Percentiles rank a stretch among this genome's conserved stretches.
phyloP scores from a whole-genome alignment of 2,888 invertebrate genomes.

The Tachina grossa region DNA sequence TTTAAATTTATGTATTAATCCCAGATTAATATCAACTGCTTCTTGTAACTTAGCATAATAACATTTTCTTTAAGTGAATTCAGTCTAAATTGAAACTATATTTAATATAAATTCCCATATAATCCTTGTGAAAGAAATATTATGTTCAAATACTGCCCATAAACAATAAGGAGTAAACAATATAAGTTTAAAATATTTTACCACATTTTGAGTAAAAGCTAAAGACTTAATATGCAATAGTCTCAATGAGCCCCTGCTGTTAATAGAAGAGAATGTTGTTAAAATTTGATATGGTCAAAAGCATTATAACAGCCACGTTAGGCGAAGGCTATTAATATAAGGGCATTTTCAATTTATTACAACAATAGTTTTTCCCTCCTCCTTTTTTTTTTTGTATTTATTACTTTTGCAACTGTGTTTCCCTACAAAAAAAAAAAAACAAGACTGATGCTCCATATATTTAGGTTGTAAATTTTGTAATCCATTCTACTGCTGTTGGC shows the following conservation, averaged over 20 bases:
- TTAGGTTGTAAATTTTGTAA: slow-evolving; percentile 51
- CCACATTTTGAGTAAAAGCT: not conserved
- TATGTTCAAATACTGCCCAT: not conserved
- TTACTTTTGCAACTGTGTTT: slow-evolving; percentile 40
- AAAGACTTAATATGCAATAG: not conserved
- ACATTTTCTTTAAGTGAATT: no score
- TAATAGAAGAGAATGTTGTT: not conserved
- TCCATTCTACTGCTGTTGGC: slow-evolving; percentile 12
- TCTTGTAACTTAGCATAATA: no score
- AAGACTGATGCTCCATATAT: not conserved
- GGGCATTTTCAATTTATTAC: slow-evolving; percentile 39
- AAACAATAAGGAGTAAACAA: not conserved
- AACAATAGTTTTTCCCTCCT: slow-evolving; percentile 29
- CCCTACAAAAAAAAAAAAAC: not conserved
- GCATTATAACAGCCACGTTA: slow-evolving; percentile 17
- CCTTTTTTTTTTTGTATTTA: not conserved
- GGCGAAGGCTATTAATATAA: slow-evolving; percentile 22
- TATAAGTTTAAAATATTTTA: not conserved
- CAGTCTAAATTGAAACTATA: no score
- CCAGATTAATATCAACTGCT: no score
- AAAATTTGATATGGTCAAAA: slow-evolving; percentile 38
- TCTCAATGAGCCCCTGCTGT: slow-evolving; percentile 4
- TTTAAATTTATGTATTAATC: no score
- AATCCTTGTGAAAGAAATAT: no score
- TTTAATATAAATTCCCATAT: no score